phyloP scores from a whole-genome alignment of 2,113 vertebrate species.

The Cisticola juncidis region DNA sequence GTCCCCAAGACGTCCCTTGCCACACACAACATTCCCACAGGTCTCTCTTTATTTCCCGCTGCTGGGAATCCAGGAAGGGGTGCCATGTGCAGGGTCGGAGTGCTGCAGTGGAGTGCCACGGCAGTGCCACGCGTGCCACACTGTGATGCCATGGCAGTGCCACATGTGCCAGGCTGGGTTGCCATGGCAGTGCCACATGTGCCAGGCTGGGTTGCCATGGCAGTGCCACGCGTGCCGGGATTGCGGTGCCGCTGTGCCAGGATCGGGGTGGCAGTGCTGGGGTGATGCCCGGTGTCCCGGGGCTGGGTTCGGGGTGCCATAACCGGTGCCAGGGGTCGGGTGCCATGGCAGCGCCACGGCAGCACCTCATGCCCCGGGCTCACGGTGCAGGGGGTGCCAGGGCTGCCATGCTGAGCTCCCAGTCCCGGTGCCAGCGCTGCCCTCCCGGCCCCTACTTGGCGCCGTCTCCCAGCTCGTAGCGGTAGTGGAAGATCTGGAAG shows the following conservation, averaged over 20 bases:
- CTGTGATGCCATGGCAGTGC: too few relatives aligned
- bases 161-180: fast-evolving
- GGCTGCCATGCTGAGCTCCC: neutral
- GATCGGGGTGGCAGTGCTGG: neutral
- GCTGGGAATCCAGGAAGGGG: neutral
- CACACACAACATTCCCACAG: neutral
- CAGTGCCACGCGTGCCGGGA: fast-evolving
- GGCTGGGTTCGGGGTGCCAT: neutral
- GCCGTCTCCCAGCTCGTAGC: neutral
- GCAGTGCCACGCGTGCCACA: neutral
- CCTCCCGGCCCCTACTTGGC: neutral
- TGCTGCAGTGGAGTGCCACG: neutral
- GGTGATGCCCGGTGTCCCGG: fast-evolving
- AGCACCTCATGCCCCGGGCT: neutral
- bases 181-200: neutral
- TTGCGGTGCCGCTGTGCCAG: neutral
- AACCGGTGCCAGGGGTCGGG: fast-evolving
- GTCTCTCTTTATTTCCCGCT: neutral
- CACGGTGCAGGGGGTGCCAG: neutral
- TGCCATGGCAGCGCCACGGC: neutral
- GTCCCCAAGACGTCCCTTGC: neutral
- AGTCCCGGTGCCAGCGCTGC: too few relatives aligned
- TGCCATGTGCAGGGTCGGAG: neutral
- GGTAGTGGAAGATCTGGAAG: neutral
- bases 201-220: neutral